Evolutionary conservation across 2,797 vertebrate genomes (phyloP), one percentile per base, ranked within the genome.

Genomic region (Xerus rutilus): DNA sequence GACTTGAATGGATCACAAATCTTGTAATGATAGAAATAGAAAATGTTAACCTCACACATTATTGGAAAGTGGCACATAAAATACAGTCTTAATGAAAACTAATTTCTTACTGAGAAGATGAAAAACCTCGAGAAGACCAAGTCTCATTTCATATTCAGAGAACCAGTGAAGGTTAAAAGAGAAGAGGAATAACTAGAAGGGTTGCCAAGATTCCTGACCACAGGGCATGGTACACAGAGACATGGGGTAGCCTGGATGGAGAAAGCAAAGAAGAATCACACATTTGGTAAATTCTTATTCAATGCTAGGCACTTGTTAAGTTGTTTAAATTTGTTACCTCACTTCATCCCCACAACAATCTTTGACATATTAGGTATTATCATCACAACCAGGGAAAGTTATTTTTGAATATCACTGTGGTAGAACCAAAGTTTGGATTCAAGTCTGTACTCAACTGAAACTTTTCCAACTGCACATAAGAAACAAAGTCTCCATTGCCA

Each of bases 81-180:
- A 72, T 39, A 85, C 6, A 72, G 30, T 49, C n/a, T 65, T 93
- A 92, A 88, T 91, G 76, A 83, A 94, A 93, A 97, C 10, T 43
- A 92, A 45, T 88, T 65, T 69, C 70, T 95, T 74, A 67, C 94
- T 86, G 39, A 76, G 70, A 91, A 96, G 15, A 91, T 49, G 47
- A 67, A 45, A 79, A 62, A 89, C 74, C 23, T 93, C 20, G 11
- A 89, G 35, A 91, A 91, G 12, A 73, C 23, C 5, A 91, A 94
- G 49, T 3, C 20, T 94, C 8, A 43, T 74, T 96, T 96, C 62
- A 39, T 72, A 93, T 77, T 90, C 21, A 28, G 43, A 82, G 6
- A 93, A 65, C 3, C 32, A 82, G 32, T 54, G 17, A 32, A 78
- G n/a, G 10, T 23, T 77, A 23, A n/a, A 90, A 86, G 30, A 86